Evolutionary conservation across 92 coral and sea anemone genomes (phyloP).

Genomic region (Parazoanthus atlanticus): DNA sequence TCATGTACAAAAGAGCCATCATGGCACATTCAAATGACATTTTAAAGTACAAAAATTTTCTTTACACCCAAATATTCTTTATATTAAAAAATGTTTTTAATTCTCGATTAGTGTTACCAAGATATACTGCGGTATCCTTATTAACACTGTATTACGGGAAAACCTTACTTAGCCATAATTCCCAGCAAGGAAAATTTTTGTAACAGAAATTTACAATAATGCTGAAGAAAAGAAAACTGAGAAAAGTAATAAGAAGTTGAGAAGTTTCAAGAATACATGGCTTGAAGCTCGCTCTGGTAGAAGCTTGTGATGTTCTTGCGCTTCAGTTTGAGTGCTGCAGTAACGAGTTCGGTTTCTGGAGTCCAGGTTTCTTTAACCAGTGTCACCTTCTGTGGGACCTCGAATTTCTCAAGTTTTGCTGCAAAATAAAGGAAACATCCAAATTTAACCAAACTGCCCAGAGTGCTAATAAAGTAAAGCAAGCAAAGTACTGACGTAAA

Average conservation of each 20-base stretch:
- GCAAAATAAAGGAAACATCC: slow-evolving; percentile 16
- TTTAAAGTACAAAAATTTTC: not conserved
- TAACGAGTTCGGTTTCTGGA: slow-evolving; percentile 96
- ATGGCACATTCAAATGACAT: not conserved
- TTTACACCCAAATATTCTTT: slow-evolving; percentile 1
- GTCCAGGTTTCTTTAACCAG: slow-evolving; percentile 95
- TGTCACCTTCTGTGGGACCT: slow-evolving; percentile 84
- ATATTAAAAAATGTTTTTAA: not conserved
- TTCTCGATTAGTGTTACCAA: not conserved
- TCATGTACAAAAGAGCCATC: not conserved
- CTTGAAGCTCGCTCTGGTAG: slow-evolving; percentile 69
- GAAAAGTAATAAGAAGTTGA: not conserved
- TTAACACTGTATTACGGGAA: not conserved
- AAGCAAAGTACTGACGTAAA: not conserved
- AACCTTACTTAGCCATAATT: not conserved
- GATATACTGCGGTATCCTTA: not conserved
- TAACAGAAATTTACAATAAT: not conserved
- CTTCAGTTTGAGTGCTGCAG: slow-evolving; percentile 91
- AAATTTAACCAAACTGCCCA: not conserved
- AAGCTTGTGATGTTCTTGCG: slow-evolving; percentile 82
- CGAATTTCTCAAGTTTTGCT: slow-evolving; percentile 96
- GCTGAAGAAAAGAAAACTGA: not conserved
- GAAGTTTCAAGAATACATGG: slow-evolving; percentile 75
- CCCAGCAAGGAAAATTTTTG: not conserved
- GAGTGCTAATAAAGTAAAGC: no score